Conservation (phyloP, 2,797 vertebrate genomes). For the Crypturellus tataupa region DNA sequence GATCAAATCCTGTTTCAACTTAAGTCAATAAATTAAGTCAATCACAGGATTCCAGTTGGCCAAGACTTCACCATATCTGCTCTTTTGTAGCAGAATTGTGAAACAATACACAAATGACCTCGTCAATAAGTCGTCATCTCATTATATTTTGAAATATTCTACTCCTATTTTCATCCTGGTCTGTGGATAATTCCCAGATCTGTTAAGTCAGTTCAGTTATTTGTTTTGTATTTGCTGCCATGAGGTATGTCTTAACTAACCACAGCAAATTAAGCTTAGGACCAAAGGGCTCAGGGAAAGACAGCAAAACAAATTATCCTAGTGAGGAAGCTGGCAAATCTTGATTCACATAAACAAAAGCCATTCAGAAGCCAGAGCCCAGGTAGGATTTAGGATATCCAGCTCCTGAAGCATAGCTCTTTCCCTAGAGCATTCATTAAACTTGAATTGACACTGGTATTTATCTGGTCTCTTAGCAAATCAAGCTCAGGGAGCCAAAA, state of each 20-base stretch:
- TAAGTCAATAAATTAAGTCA: not conserved
- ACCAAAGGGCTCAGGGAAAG: not conserved
- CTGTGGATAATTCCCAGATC: not conserved
- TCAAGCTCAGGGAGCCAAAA: not conserved
- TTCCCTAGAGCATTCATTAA: not conserved
- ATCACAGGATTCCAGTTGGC: not conserved
- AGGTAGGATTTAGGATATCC: not conserved
- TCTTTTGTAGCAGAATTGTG: not conserved
- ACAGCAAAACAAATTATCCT: not conserved
- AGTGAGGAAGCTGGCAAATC: not conserved
- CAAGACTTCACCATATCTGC: not conserved
- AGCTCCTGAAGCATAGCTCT: not conserved
- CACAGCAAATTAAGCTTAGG: not conserved
- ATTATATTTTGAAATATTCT: not conserved
- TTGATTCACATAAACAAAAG: not conserved
- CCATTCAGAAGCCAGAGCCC: not conserved
- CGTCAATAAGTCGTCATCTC: not conserved
- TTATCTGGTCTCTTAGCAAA: not conserved
- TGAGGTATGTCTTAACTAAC: not conserved
- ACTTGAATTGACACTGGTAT: not conserved
- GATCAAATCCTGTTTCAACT: not conserved
- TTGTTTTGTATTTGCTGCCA: not conserved
- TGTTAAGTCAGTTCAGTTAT: not conserved
- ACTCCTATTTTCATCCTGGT: not conserved
- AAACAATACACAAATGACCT: not conserved